Base-by-base conservation (phyloP, 2,113 vertebrate genomes). In the Lepus americanus region DNA sequence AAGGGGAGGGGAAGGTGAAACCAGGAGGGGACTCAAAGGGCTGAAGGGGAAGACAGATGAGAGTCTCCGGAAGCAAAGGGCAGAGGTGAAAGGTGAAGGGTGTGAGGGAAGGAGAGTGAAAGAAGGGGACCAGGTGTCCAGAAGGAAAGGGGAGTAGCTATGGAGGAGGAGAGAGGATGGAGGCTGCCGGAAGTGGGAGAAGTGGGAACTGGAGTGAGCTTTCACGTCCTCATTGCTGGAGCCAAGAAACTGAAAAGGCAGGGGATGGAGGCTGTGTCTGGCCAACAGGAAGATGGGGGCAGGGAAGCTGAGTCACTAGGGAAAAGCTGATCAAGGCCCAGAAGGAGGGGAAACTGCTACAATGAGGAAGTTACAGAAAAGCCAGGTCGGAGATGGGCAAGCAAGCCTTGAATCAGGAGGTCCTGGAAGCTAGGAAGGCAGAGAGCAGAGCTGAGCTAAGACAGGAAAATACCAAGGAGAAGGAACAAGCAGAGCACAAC, bases 361-460 rank as follows among this genome's bases (percentile, higher is more conserved):
- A 74, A 91, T 89, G 53, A 77, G 49, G 33, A 63, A 10, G 4
- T 7, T 20, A 93, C 74, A 94, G 96, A 95, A 97, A 94, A 96
- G 94, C 80, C 61, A 95, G 95, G 86, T 39, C 20, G 61, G 78
- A 87, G 88, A 55, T 9, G 36, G n/a, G 36, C 69, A 63, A 94
- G 94, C 97, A 97, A 96, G 90, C 94, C 88, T 95, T 96, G 95
- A 95, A 92, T 76, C 91, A 94, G 97, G 96, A 96, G 93, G 80
- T 25, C 39, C n/a, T 93, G 93, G 97, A 97, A 97, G 95, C 86
- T 67, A 96, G n/a, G 11, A 27, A 44, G 36, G 96, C 93, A 93
- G 96, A 92, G 90, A 94, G 91, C 87, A 96, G 96, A 95, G 95
- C 97, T 94, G 96, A 97, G 94, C 74, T 73, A 79, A 96, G 91